Percentiles rank a stretch among this genome's conserved stretches.
These are phyloP conservation scores for Hydroisotoma schaefferi DNA, from an alignment of 2,888 invertebrate genomes.

Conservation along the genomic window DNA sequence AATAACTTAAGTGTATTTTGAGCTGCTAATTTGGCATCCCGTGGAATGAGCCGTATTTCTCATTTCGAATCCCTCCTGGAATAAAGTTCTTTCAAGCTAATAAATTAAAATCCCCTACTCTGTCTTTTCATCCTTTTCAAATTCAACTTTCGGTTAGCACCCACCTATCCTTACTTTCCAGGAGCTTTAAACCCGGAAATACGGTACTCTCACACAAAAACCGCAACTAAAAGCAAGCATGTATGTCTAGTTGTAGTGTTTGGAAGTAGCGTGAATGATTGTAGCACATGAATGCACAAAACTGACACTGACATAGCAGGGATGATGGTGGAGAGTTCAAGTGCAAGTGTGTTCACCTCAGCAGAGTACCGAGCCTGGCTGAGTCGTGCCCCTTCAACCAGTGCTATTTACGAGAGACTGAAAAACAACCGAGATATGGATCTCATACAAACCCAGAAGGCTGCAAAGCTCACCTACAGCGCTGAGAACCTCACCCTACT, in stretches of 20 bases:
- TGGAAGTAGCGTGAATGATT: conserved; percentile 20
- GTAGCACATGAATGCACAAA: conserved; percentile 17
- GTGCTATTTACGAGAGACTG: conserved; percentile 87
- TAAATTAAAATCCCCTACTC: too few species aligned
- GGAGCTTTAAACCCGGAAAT: conserved; percentile 1
- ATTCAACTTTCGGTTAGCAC: too few species aligned
- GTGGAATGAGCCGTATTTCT: too few species aligned
- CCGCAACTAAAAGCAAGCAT: conserved; percentile 5
- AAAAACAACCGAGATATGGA: conserved; percentile 70
- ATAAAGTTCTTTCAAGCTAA: too few species aligned
- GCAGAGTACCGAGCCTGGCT: conserved; percentile 93
- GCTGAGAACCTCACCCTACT: conserved; percentile 74
- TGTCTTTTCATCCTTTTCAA: too few species aligned
- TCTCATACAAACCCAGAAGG: conserved; percentile 61
- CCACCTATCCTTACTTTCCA: too few species aligned
- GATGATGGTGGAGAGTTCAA: conserved; percentile 46
- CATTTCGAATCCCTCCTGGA: too few species aligned
- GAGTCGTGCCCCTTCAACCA: conserved; percentile 72
- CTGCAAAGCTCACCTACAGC: conserved; percentile 78
- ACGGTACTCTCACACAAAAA: conserved; percentile 21
- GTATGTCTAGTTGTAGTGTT: conserved; percentile 14
- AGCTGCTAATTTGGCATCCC: too few species aligned
- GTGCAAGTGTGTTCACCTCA: conserved; percentile 68
- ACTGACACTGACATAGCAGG: conserved; percentile 17
- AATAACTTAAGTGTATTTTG: too few species aligned